Evolutionary conservation across 2,113 vertebrate species (phyloP), one percentile per base, ranked within the genome.

Genomic region (Scytalopus superciliaris): DNA sequence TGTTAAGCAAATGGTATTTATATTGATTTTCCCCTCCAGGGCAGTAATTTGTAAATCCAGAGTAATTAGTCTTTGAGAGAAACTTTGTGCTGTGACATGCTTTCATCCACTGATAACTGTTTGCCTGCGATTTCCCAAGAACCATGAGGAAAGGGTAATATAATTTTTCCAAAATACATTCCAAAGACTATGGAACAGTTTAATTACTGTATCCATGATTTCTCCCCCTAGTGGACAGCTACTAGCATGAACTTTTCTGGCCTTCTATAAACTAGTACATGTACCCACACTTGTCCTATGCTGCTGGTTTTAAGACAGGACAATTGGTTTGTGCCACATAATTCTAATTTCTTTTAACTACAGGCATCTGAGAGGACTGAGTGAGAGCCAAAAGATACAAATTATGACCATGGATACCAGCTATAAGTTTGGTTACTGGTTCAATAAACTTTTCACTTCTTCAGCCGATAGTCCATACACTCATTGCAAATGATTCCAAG

Each of bases 151-250:
- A 63, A 86, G 18, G 13, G 6, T 30, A 80, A 76, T 56, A 45
- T 3, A 39, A 10, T 53, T 93, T 80, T 76, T 84, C 35, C 4
- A 2, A 47, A n/a, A 81, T 23, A 57, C 19, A 17, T 60, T 90
- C 50, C n/a, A 28, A 21, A n/a, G 37, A 37, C 25, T 56, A 67
- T 22, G 27, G 52, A 87, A 68, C 33, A 60, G 21, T 68, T 81
- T 28, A 66, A 63, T 49, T 49, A 44, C 30, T n/a, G 74, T 79
- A 76, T 53, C 55, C 52, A 25, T 52, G 24, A 87, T 6, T 75
- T 82, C 91, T 23, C 95, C 94, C 83, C 62, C 86, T 96, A 68
- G 93, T 85, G 97, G 96, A 42, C 50, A 89, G 42, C 77, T 60
- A 64, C 5, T 56, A 63, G 63, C 80, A 52, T 42, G 14, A 79